Base-by-base conservation (phyloP, 2,113 vertebrate genomes). In the Capra hircus region DNA sequence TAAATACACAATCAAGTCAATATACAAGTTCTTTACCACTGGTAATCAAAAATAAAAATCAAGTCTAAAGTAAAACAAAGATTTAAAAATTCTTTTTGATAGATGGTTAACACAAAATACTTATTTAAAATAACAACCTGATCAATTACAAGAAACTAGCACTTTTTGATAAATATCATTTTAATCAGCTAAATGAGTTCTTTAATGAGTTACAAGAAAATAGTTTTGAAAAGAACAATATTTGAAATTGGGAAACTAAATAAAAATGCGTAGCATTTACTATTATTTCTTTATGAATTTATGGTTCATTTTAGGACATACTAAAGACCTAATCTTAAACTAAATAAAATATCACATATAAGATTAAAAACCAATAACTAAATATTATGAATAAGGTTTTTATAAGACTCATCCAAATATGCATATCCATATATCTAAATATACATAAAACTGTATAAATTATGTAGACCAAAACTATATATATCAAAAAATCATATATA, bases 21-120 rank as follows among this genome's bases (percentile, higher is more conserved):
- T 13, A 60, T 88, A 36, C 1, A 81, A 64, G 27, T 48, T 82
- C 43, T 30, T 94, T 62, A 55, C 1, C 40, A 80, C 62, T 71
- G 33, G 36, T 21, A 98, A 97, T 50, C 74, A 78, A 94, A 93
- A 85, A 50, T 11, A 81, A 94, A 40, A 91, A 57, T 62, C n/a
- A 82, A 10, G 91, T 74, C 91, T 25, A 71, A 94, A 95, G 62
- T 40, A 21, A 11, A 91, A 57, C 1, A 74, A 81, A 15, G 2
- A 80, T 36, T 84, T 84, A 19, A 93, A 30, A 90, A 74, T 71
- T 55, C 13, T 81, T 93, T 88, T 78, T 78, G 48, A 77, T 21
- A 40, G 52, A 17, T 12, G 12, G 45, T 67, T 95, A 94, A 67
- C 9, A 82, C 19, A 89, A 2, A 82, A 27, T 57, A 94, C 28